These are phyloP conservation scores for Myotis vivesi DNA, from an alignment of 2,797 vertebrate genomes.

Conservation along the genomic window DNA sequence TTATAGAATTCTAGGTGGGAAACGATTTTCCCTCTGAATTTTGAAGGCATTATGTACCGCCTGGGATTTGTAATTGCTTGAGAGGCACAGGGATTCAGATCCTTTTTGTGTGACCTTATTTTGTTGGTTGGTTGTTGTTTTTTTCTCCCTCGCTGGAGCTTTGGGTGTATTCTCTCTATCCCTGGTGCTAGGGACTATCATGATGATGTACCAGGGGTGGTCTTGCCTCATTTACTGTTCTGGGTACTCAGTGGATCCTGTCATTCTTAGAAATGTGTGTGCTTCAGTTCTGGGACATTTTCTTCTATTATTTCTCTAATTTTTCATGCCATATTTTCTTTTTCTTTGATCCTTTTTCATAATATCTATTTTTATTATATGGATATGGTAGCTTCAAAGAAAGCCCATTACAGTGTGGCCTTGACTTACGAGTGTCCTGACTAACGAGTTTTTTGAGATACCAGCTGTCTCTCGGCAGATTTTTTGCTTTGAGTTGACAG, in stretches of 20 bases:
- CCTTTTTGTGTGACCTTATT: background rate
- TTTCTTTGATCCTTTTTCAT: background rate
- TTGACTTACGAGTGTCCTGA: too few relatives aligned
- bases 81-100: background rate
- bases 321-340: background rate
- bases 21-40: background rate
- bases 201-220: background rate
- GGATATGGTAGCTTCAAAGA: background rate
- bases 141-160: background rate
- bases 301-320: background rate
- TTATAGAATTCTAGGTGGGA: background rate
- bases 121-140: background rate
- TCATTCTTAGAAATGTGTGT: background rate
- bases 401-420: background rate
- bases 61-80: background rate
- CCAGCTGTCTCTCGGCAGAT: too few relatives aligned
- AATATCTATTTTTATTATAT: background rate
- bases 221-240: background rate
- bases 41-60: background rate
- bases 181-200: background rate
- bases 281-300: background rate
- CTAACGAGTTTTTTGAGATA: too few relatives aligned
- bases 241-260: background rate
- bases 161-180: background rate
- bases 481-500: too few relatives aligned